Conservation (phyloP, 2,113 vertebrate species). For the Balaenoptera acutorostrata region DNA sequence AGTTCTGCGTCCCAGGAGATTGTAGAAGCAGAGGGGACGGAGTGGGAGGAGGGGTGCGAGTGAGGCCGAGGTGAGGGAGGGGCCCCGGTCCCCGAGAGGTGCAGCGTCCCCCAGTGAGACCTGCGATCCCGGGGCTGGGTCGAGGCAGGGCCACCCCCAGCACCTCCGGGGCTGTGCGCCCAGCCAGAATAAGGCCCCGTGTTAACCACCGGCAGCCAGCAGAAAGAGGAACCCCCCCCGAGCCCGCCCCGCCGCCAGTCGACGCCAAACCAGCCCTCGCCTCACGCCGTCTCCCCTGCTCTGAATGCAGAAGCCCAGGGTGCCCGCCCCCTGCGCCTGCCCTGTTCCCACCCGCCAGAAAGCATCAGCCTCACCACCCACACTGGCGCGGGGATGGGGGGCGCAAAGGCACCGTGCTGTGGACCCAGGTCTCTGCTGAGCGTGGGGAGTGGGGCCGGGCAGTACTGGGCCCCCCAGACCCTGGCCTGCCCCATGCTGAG, state of each 20-base stretch:
- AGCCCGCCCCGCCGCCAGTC: not conserved
- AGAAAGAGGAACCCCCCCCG: slow-evolving; percentile 30
- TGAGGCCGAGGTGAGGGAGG: not conserved
- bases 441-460: not conserved
- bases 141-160: not conserved
- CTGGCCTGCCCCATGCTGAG: not conserved
- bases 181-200: slow-evolving; percentile 35
- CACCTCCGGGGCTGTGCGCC: not conserved
- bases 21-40: not conserved
- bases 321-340: not conserved
- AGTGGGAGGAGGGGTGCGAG: not conserved
- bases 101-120: not conserved
- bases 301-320: slow-evolving; percentile 22
- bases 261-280: not conserved
- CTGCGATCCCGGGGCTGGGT: not conserved
- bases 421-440: not conserved
- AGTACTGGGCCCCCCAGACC: not conserved
- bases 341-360: slow-evolving; percentile 29
- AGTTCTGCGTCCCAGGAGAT: not conserved
- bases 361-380: not conserved
- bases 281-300: not conserved
- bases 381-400: not conserved
- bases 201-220: not conserved
- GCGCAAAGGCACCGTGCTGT: not conserved
- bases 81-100: not conserved